Percentiles rank a stretch among this genome's conserved stretches.
Evolutionary conservation across 2,113 vertebrate genomes (phyloP).

Genomic region (Natator depressus): DNA sequence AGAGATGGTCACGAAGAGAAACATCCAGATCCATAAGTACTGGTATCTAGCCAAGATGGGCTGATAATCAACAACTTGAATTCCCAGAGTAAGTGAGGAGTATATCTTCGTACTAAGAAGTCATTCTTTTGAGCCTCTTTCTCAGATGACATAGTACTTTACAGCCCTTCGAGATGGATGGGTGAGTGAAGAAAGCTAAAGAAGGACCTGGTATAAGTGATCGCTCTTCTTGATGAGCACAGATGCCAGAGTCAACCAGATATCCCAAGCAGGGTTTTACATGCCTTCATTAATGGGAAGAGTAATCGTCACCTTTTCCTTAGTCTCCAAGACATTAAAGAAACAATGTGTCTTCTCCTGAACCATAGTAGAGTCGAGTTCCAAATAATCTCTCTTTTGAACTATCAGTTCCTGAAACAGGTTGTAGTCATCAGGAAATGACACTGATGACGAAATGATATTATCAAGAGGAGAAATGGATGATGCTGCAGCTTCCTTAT

Average conservation of each 20-base stretch:
- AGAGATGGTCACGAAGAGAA: background rate
- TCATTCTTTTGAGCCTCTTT: background rate
- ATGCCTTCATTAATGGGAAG: background rate
- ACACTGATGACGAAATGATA: conserved; percentile 24
- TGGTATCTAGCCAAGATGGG: background rate
- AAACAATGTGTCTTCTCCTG: background rate
- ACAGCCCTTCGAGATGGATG: background rate
- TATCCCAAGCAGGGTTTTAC: background rate
- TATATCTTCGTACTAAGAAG: background rate
- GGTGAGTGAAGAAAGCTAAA: background rate
- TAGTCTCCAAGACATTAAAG: background rate
- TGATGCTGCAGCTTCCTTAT: background rate
- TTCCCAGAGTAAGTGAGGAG: background rate
- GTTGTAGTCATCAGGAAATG: conserved; percentile 6
- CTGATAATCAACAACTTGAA: background rate
- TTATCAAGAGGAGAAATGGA: conserved; percentile 15
- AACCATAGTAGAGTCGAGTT: background rate
- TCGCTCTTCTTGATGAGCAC: background rate
- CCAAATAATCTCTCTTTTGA: conserved; percentile 32
- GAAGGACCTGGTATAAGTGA: background rate
- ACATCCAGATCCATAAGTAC: background rate
- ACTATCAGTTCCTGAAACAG: conserved; percentile 41
- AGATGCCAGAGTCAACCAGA: background rate
- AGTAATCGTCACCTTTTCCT: conserved; percentile 12
- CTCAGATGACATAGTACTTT: background rate